Evolutionary conservation across 2,888 invertebrate species (phyloP).

Genomic region (Oligia latruncula): DNA sequence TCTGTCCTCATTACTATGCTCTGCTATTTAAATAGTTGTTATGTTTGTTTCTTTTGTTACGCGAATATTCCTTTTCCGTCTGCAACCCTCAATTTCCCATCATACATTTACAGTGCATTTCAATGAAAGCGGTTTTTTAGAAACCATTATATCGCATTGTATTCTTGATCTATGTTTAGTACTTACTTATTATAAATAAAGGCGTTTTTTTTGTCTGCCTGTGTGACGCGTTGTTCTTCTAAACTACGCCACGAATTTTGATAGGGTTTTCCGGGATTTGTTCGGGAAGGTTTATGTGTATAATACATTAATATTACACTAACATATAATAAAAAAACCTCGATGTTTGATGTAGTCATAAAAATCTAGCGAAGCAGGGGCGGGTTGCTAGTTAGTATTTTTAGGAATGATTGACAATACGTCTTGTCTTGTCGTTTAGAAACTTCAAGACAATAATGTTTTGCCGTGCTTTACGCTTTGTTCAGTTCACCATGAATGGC

Average conservation of each 20-base stretch:
- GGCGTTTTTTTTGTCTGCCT: not conserved
- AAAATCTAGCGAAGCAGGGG: not conserved
- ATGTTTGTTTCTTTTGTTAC: not conserved
- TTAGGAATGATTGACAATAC: conserved; percentile 36
- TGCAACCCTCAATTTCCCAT: not conserved
- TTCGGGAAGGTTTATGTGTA: not conserved
- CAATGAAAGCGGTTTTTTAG: not conserved
- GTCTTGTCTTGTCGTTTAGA: conserved; percentile 53
- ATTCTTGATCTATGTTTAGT: not conserved
- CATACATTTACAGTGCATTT: not conserved
- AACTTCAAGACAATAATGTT: conserved; percentile 64
- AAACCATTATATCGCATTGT: not conserved
- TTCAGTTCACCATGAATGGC: conserved; percentile 68
- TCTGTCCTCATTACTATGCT: not conserved
- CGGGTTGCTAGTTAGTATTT: not conserved
- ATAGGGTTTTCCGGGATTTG: not conserved
- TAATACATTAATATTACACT: not conserved
- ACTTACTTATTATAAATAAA: not conserved
- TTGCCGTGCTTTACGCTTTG: conserved; percentile 67
- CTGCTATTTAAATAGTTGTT: conserved; percentile 7
- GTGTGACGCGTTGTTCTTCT: not conserved
- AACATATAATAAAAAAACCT: not conserved
- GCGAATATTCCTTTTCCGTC: not conserved
- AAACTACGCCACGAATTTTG: not conserved
- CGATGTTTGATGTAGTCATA: not conserved